Conservation (phyloP, 2,797 vertebrate genomes). For the Perodicticus potto region DNA sequence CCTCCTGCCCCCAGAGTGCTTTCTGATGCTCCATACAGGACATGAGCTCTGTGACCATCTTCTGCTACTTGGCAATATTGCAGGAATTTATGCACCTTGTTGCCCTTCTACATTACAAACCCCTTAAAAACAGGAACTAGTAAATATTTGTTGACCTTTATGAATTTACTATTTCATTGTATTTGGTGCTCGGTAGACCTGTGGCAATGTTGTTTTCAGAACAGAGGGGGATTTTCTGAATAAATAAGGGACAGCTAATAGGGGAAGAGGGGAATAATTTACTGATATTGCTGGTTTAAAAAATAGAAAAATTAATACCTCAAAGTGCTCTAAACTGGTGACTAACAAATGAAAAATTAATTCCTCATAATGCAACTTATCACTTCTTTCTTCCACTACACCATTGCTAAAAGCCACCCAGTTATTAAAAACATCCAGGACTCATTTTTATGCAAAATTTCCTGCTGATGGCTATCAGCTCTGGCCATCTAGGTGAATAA, state of each 20-base stretch:
- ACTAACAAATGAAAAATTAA: slow-evolving; percentile 81
- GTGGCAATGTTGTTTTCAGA: not conserved
- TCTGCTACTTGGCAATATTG: not conserved
- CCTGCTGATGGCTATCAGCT: slow-evolving; percentile 82
- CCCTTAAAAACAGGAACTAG: not conserved
- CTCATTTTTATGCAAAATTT: slow-evolving; percentile 82
- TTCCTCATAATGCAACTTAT: slow-evolving; percentile 79
- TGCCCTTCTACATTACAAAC: not conserved
- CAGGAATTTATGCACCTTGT: not conserved
- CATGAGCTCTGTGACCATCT: not conserved
- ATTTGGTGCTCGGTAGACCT: not conserved
- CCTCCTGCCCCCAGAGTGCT: not conserved
- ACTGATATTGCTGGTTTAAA: not conserved
- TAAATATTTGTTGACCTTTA: not conserved
- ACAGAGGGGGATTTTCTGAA: not conserved
- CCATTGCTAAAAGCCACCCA: slow-evolving; percentile 29
- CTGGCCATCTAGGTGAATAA: slow-evolving; percentile 85
- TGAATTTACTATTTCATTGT: slow-evolving; percentile 10
- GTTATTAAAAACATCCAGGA: slow-evolving; percentile 67
- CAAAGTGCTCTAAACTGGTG: slow-evolving; percentile 52
- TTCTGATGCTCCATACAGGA: not conserved
- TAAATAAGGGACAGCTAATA: slow-evolving; percentile 29
- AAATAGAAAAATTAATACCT: slow-evolving; percentile 55
- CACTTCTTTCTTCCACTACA: slow-evolving; percentile 31
- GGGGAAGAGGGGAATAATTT: not conserved